These are phyloP conservation scores for Axinella damicornis DNA, from an alignment of 37 sponge, comb jelly and placozoan genomes.

Conservation along the genomic window DNA sequence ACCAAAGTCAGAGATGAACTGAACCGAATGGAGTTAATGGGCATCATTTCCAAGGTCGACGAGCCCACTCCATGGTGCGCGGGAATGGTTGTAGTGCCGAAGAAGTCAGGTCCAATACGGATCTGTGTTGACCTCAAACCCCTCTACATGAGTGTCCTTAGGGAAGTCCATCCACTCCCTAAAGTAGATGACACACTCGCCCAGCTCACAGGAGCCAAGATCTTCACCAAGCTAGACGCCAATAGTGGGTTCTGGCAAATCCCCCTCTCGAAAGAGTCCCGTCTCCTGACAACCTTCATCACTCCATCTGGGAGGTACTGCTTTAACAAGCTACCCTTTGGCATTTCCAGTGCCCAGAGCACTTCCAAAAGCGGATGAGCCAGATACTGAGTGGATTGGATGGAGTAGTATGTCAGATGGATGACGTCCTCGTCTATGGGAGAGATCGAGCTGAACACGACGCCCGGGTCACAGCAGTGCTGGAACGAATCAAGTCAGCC, in stretches of 20 bases:
- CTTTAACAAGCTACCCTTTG: conserved; percentile 22
- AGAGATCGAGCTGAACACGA: conserved; percentile 25
- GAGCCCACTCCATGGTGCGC: conserved; percentile 42
- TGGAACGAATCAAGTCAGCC: not conserved
- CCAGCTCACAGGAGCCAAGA: conserved; percentile 10
- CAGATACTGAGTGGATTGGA: conserved; percentile 7
- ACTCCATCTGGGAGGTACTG: conserved; percentile 24
- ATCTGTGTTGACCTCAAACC: conserved; percentile 22
- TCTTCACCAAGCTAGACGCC: conserved; percentile 35
- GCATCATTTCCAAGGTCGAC: conserved; percentile 15
- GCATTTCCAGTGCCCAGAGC: conserved; percentile 4
- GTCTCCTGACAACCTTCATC: conserved; percentile 14
- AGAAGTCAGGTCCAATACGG: too few species aligned
- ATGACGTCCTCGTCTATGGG: conserved; percentile 31
- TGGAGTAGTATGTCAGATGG: conserved; percentile 36
- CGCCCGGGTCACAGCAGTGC: not conserved
- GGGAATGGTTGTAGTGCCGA: conserved; percentile 40
- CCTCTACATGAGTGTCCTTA: not conserved
- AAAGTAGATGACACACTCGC: conserved; percentile 26
- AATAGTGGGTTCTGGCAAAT: conserved; percentile 33
- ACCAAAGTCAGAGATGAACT: conserved; percentile 20
- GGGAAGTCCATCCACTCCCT: conserved; percentile 19
- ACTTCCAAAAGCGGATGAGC: conserved; percentile 16
- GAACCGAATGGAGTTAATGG: conserved; percentile 8
- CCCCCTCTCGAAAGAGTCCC: not conserved